phyloP scores from a whole-genome alignment of 64 coral and sea anemone genomes.

The Cladopsammia gracilis region DNA sequence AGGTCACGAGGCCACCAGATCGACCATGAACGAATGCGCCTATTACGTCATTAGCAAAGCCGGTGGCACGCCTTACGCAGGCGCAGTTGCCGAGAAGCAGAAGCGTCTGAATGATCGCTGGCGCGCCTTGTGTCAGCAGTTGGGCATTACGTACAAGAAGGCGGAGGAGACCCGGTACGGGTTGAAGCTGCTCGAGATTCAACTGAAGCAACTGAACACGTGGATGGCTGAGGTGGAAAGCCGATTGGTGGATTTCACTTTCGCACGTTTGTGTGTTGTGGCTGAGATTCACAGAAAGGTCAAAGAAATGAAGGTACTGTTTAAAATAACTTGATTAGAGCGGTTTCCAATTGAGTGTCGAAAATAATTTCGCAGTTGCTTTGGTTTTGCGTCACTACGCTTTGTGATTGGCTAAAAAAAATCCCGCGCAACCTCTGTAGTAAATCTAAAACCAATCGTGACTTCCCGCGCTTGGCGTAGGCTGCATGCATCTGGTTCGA shows the following conservation, averaged over 20 bases:
- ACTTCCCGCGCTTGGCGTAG: too few species aligned
- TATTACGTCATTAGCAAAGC: conserved; percentile 90
- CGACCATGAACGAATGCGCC: conserved; percentile 84
- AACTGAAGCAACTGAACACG: conserved; percentile 89
- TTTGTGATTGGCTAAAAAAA: too few species aligned
- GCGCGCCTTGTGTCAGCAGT: conserved; percentile 93
- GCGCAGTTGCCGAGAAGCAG: conserved; percentile 76
- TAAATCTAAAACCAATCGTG: too few species aligned
- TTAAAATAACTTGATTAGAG: background rate
- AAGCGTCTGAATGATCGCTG: conserved; percentile 94
- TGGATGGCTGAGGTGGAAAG: conserved; percentile 93
- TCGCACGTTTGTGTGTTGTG: conserved; percentile 68
- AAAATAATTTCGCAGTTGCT: too few species aligned
- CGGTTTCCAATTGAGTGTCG: too few species aligned
- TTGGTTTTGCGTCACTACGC: too few species aligned
- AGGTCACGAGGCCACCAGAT: conserved; percentile 81
- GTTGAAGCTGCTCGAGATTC: conserved; percentile 89
- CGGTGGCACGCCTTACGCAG: conserved; percentile 77
- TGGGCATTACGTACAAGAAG: conserved; percentile 98
- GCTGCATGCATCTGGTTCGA: too few species aligned
- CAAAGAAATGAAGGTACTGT: conserved; percentile 81
- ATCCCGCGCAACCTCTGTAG: too few species aligned
- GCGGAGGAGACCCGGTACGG: conserved; percentile 96
- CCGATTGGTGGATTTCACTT: conserved; percentile 58
- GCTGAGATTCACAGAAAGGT: conserved; percentile 79